These are phyloP conservation scores for Aldrovandia affinis DNA, from an alignment of 2,797 vertebrate genomes.

Conservation along the genomic window DNA sequence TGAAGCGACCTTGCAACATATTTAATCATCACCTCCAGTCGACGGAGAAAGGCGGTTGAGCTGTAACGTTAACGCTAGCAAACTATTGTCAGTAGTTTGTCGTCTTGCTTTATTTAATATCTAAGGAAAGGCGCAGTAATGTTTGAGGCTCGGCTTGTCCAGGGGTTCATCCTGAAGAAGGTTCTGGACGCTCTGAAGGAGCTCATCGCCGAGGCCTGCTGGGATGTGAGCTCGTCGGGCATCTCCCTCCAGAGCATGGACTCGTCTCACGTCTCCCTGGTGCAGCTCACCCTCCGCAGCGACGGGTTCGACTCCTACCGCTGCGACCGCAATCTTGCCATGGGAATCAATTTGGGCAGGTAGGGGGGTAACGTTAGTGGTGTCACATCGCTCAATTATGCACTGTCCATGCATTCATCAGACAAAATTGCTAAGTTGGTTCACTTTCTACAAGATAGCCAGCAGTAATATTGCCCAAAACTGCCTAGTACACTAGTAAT, in stretches of 20 bases:
- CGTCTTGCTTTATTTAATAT: background rate
- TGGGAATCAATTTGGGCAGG: constrained; percentile 97
- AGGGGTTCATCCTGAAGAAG: constrained; percentile 96
- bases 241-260: constrained; percentile 99
- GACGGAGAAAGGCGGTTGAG: background rate
- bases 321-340: constrained; percentile 95
- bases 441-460: background rate
- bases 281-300: constrained; percentile 94
- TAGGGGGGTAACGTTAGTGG: constrained; percentile 45
- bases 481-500: no score
- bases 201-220: constrained; percentile 96
- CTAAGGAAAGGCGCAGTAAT: constrained; percentile 60
- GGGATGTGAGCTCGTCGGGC: constrained; percentile 95
- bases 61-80: background rate
- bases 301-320: constrained; percentile 97
- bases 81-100: background rate
- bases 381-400: background rate
- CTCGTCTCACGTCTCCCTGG: constrained; percentile 95
- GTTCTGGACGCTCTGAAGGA: constrained; percentile 96
- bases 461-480: no score
- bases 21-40: background rate
- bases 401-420: no score
- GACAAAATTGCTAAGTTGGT: background rate
- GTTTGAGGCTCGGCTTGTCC: constrained; percentile 96
- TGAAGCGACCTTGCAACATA: background rate